A percentile compares a stretch with the other conserved stretches of the same genome.
These are phyloP conservation scores for Rhinella marina DNA, from an alignment of 2,797 vertebrate genomes.

Conservation along the genomic window DNA sequence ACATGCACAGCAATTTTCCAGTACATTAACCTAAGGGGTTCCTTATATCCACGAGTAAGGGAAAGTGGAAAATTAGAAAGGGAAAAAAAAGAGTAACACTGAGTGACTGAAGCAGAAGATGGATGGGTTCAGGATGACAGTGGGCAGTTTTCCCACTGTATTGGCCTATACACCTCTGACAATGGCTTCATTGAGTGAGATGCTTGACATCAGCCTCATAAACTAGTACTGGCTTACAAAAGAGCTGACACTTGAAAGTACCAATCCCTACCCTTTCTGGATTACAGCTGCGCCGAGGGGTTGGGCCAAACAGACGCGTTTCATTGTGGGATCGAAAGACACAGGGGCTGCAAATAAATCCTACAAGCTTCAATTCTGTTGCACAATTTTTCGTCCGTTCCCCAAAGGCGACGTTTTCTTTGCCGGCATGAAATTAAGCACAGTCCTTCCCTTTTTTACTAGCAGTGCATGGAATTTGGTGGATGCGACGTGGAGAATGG, in stretches of 20 bases:
- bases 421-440: slow-evolving; percentile 68
- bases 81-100: slow-evolving; percentile 75
- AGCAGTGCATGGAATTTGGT: slow-evolving; percentile 31
- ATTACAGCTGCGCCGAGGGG: slow-evolving; percentile 82
- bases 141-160: slow-evolving; percentile 98
- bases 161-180: slow-evolving; percentile 91
- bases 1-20: slow-evolving; percentile 99
- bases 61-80: slow-evolving; percentile 61
- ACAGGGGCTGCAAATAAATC: slow-evolving; percentile 87
- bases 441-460: slow-evolving; percentile 62
- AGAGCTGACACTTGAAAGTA: slow-evolving; percentile 97
- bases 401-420: slow-evolving; percentile 79
- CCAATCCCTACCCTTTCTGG: slow-evolving; percentile 86
- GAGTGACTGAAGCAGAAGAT: slow-evolving; percentile 85
- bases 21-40: slow-evolving; percentile 97
- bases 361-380: slow-evolving; percentile 80
- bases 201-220: slow-evolving; percentile 99
- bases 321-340: slow-evolving; percentile 73
- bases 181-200: slow-evolving; percentile 99
- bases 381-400: slow-evolving; percentile 76
- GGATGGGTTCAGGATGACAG: slow-evolving; percentile 95
- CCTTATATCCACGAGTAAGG: slow-evolving; percentile 85
- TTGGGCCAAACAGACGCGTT: slow-evolving; percentile 80
- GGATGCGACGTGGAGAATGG: slow-evolving; percentile 42
- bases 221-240: slow-evolving; percentile 97